Conservation (phyloP, 2,797 vertebrate genomes). For the Brotula barbata region DNA sequence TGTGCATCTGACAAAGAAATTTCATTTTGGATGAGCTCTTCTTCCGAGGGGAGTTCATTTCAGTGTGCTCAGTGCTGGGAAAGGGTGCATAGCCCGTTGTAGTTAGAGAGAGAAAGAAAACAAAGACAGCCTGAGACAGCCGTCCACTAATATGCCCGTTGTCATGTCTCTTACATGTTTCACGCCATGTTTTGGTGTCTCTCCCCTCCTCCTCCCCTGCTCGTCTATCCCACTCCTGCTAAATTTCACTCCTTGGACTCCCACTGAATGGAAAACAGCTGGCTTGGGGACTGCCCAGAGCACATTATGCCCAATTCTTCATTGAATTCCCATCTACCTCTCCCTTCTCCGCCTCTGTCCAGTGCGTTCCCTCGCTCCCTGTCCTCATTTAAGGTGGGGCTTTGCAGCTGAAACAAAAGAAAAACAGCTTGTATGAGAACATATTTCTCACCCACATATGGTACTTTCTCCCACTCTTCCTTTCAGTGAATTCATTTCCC, state of each 20-base stretch:
- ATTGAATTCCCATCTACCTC: slow-evolving; percentile 74
- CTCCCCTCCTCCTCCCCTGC: slow-evolving; percentile 42
- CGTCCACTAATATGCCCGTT: slow-evolving; percentile 28
- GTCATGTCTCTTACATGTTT: slow-evolving; percentile 60
- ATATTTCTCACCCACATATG: slow-evolving; percentile 78
- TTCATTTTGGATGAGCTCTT: neutral
- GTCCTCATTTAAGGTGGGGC: slow-evolving; percentile 78
- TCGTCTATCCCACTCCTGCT: slow-evolving; percentile 60
- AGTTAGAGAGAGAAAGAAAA: slow-evolving; percentile 4
- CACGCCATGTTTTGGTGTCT: slow-evolving; percentile 55
- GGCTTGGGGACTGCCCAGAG: slow-evolving; percentile 72
- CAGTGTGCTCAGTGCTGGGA: neutral
- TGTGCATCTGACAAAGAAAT: too few relatives aligned
- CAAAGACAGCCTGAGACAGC: slow-evolving; percentile 23
- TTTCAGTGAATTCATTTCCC: slow-evolving; percentile 74
- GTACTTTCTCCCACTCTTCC: slow-evolving; percentile 65
- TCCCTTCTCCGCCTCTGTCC: slow-evolving; percentile 65
- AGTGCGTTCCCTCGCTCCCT: slow-evolving; percentile 71
- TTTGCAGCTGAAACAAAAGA: slow-evolving; percentile 78
- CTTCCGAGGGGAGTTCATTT: slow-evolving; percentile 9
- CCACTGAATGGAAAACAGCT: slow-evolving; percentile 79
- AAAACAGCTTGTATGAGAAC: slow-evolving; percentile 77
- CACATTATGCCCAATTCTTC: slow-evolving; percentile 77
- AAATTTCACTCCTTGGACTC: slow-evolving; percentile 68
- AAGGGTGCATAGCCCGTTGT: neutral